A percentile compares a stretch with the other conserved stretches of the same genome.
phyloP scores from a whole-genome alignment of 2,797 vertebrate genomes.

The Balearica regulorum region DNA sequence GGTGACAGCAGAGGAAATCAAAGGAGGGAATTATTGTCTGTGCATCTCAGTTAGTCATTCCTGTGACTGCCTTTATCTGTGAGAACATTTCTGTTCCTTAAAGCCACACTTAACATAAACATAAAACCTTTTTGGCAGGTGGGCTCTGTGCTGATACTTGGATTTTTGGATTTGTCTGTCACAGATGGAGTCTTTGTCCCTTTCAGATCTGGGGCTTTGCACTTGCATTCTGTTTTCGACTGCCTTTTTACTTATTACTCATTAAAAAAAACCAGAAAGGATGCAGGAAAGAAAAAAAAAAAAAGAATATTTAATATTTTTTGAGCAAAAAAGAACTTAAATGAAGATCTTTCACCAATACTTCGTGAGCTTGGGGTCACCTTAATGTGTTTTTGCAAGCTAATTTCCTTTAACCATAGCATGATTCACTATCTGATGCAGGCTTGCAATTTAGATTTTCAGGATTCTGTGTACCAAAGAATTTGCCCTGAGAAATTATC shows the following conservation, averaged over 20 bases:
- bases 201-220: constrained; percentile 46
- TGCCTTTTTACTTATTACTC: constrained; percentile 45
- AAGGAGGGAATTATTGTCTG: constrained; percentile 61
- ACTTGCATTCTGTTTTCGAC: constrained; percentile 1
- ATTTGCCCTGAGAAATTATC: background rate
- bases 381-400: background rate
- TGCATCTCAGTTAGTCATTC: constrained; percentile 55
- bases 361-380: background rate
- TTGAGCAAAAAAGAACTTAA: background rate
- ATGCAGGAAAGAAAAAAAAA: background rate
- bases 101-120: constrained; percentile 60
- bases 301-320: background rate
- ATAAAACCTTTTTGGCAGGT: constrained; percentile 63
- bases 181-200: constrained; percentile 55
- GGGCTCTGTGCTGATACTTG: constrained; percentile 25
- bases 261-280: background rate
- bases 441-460: background rate
- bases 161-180: constrained; percentile 50
- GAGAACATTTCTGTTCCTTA: constrained; percentile 57
- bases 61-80: constrained; percentile 52
- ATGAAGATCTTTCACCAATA: background rate
- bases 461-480: background rate
- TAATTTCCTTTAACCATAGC: background rate
- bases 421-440: background rate
- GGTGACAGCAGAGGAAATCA: constrained; percentile 57